phyloP scores from a whole-genome alignment of 2,797 vertebrate genomes.

The Uromys caudimaculatus region DNA sequence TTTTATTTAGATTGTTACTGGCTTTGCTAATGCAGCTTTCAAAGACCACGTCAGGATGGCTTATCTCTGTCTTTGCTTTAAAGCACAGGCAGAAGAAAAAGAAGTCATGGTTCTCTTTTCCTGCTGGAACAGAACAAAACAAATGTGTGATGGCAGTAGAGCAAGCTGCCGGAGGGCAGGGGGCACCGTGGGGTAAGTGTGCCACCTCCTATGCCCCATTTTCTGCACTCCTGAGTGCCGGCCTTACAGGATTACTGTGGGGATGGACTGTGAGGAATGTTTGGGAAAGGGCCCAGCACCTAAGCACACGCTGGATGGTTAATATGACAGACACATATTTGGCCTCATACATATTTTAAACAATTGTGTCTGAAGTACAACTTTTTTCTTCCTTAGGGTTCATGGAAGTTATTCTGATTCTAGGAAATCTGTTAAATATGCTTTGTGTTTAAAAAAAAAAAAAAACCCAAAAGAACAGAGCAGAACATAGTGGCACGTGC shows the following conservation, averaged over 20 bases:
- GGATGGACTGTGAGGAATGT: background rate
- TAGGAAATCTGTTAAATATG: background rate
- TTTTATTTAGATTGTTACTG: slow-evolving; percentile 2
- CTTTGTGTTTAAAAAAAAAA: background rate
- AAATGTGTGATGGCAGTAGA: background rate
- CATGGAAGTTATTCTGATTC: background rate
- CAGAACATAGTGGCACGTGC: background rate
- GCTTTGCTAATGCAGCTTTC: slow-evolving; percentile 10
- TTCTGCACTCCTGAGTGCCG: background rate
- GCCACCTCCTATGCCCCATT: background rate
- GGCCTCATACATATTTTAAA: slow-evolving; percentile 30
- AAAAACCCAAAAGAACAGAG: background rate
- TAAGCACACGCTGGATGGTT: background rate
- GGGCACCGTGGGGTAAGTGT: background rate
- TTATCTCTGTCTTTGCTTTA: slow-evolving; percentile 21
- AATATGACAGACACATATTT: background rate
- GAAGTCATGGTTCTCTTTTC: background rate
- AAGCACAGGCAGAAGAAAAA: background rate
- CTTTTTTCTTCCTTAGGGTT: background rate
- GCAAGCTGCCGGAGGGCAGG: background rate
- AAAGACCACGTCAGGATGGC: slow-evolving; percentile 2
- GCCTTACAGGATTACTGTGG: background rate
- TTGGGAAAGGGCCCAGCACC: background rate
- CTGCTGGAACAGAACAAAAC: background rate
- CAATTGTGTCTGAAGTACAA: background rate